Conservation (phyloP, 2,888 invertebrate species). For the Omphaloscelis lunosa region DNA sequence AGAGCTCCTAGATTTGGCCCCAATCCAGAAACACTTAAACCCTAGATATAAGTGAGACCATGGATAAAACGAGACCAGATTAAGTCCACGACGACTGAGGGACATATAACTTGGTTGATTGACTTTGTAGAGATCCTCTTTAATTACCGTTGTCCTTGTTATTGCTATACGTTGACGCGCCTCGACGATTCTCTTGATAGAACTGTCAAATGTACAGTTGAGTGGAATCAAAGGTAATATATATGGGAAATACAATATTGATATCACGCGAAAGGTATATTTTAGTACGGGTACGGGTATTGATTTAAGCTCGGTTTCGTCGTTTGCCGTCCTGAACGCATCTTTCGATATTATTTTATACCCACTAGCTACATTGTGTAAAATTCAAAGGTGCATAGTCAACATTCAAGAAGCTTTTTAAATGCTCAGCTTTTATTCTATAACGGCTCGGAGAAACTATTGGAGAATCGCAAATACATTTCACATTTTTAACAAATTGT, state of each 20-base stretch:
- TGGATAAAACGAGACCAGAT: conserved; percentile 59
- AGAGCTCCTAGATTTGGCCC: conserved; percentile 56
- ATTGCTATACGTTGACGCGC: conserved; percentile 64
- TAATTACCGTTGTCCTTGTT: conserved; percentile 68
- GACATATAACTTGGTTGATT: conserved; percentile 47
- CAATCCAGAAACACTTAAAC: conserved; percentile 53
- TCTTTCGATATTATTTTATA: conserved; percentile 24
- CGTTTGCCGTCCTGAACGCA: conserved; percentile 11
- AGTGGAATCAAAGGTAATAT: conserved; percentile 32
- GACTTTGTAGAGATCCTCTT: conserved; percentile 51
- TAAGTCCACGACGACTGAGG: conserved; percentile 48
- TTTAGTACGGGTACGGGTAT: conserved; percentile 25
- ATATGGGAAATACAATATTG: conserved; percentile 18
- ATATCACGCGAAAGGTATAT: conserved; percentile 7
- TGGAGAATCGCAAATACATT: conserved; percentile 45
- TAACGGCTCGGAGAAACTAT: conserved; percentile 39
- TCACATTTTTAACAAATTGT: conserved; percentile 50
- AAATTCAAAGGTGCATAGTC: not conserved
- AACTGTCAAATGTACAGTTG: conserved; percentile 49
- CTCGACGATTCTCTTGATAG: conserved; percentile 63
- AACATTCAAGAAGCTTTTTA: conserved; percentile 11
- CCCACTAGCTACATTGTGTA: not conserved
- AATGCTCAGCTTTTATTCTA: conserved; percentile 25
- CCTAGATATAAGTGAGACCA: conserved; percentile 51
- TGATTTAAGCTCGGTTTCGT: conserved; percentile 21